phyloP scores from a whole-genome alignment of 2,113 vertebrate species.

The Marmota flaviventris region DNA sequence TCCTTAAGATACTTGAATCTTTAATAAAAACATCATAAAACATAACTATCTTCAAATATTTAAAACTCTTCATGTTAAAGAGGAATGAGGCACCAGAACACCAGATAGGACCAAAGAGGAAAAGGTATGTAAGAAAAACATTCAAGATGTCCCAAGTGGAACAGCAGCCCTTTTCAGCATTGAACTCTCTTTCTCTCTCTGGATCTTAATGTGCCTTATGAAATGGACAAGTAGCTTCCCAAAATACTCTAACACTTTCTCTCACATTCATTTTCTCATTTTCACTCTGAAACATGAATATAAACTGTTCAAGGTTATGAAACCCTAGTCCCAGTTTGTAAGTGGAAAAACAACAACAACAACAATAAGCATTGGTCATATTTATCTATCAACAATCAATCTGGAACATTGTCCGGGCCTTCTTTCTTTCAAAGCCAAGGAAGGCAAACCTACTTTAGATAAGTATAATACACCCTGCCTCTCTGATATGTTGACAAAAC shows the following conservation, averaged over 20 bases:
- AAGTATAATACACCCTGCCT: not conserved
- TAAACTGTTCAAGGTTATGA: not conserved
- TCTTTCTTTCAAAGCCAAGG: conserved; percentile 2
- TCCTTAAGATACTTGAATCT: conserved; percentile 44
- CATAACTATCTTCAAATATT: not conserved
- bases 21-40: conserved; percentile 42
- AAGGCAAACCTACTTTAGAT: not conserved
- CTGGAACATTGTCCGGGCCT: not conserved
- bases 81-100: not conserved
- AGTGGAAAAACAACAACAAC: not conserved
- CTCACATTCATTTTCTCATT: not conserved
- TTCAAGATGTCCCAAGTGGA: not conserved
- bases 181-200: not conserved
- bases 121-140: not conserved
- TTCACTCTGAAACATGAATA: not conserved
- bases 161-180: not conserved
- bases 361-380: not conserved
- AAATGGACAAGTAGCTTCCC: not conserved
- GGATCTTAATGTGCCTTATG: not conserved
- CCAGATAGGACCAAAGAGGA: not conserved
- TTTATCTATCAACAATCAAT: not conserved
- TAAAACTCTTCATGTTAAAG: not conserved
- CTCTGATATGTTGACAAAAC: not conserved
- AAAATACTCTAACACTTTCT: not conserved
- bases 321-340: not conserved